phyloP scores from a whole-genome alignment of 2,797 vertebrate genomes.

The Vespertilio murinus region DNA sequence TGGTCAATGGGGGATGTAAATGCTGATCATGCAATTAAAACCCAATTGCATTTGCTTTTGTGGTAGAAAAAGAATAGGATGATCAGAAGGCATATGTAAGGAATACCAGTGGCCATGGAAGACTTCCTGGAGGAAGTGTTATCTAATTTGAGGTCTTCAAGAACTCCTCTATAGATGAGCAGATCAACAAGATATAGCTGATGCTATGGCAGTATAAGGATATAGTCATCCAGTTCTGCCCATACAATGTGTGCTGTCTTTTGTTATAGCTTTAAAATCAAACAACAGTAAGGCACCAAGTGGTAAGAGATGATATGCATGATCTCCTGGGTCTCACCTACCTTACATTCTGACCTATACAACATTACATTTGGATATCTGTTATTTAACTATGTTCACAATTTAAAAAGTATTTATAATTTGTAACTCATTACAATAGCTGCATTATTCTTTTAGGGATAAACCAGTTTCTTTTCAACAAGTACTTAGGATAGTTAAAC shows the following conservation, averaged over 20 bases:
- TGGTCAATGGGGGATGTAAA: not conserved
- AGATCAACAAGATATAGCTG: not conserved
- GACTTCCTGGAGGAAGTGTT: not conserved
- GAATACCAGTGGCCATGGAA: not conserved
- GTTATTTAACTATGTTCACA: not conserved
- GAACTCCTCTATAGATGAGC: not conserved
- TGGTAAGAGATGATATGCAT: not conserved
- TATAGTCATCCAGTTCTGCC: not conserved
- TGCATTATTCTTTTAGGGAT: not conserved
- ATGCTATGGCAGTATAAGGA: not conserved
- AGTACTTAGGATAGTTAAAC: constrained; percentile 46
- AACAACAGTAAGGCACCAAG: not conserved
- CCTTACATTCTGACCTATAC: constrained; percentile 10
- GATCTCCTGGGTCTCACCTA: not conserved
- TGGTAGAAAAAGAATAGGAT: not conserved
- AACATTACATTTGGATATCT: not conserved
- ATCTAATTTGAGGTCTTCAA: not conserved
- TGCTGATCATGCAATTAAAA: not conserved
- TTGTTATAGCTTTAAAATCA: not conserved
- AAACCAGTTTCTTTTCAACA: constrained; percentile 47
- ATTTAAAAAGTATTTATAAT: not conserved
- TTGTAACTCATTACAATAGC: not conserved
- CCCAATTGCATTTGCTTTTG: not conserved
- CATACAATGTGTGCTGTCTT: not conserved
- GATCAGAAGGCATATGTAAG: not conserved